Percentiles rank a stretch among this genome's conserved stretches.
phyloP scores from a whole-genome alignment of 1,140 invertebrate species.

The Drosophila littoralis region DNA sequence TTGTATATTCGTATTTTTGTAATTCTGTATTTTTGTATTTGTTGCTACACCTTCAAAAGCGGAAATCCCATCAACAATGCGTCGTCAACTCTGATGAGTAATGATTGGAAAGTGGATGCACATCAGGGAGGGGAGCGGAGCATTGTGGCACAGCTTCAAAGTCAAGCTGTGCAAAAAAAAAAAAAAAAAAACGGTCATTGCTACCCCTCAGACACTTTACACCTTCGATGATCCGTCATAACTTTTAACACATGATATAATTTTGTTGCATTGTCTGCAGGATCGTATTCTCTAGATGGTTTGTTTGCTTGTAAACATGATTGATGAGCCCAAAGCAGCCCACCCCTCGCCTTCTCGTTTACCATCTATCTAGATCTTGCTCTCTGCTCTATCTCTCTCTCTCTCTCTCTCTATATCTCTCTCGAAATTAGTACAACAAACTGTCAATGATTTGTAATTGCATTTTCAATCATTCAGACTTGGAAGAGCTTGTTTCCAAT shows the following conservation, averaged over 20 bases:
- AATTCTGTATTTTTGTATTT: conserved; percentile 28
- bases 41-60: conserved; percentile 54
- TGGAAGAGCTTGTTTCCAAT: conserved; percentile 17
- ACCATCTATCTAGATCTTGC: not conserved
- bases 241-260: conserved; percentile 83
- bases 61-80: conserved; percentile 74
- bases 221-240: conserved; percentile 81
- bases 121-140: not conserved
- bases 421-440: conserved; percentile 75
- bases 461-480: conserved; percentile 62
- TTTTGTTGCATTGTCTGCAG: conserved; percentile 74
- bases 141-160: conserved; percentile 51
- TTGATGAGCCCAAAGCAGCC: conserved; percentile 57
- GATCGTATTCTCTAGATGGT: conserved; percentile 36
- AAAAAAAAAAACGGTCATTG: conserved; percentile 34
- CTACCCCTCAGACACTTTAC: conserved; percentile 72
- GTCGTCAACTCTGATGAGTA: conserved; percentile 67
- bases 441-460: conserved; percentile 80
- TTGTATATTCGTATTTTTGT: conserved; percentile 19
- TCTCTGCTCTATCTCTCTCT: not conserved
- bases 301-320: conserved; percentile 59
- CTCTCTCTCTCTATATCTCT: conserved; percentile 5
- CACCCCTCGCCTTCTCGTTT: conserved; percentile 1
- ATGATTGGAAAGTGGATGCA: conserved; percentile 62
- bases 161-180: conserved; percentile 76